Evolutionary conservation across 2,888 invertebrate genomes (phyloP), one percentile per base, ranked within the genome.

Genomic region (Tenthredo scrophulariae): DNA sequence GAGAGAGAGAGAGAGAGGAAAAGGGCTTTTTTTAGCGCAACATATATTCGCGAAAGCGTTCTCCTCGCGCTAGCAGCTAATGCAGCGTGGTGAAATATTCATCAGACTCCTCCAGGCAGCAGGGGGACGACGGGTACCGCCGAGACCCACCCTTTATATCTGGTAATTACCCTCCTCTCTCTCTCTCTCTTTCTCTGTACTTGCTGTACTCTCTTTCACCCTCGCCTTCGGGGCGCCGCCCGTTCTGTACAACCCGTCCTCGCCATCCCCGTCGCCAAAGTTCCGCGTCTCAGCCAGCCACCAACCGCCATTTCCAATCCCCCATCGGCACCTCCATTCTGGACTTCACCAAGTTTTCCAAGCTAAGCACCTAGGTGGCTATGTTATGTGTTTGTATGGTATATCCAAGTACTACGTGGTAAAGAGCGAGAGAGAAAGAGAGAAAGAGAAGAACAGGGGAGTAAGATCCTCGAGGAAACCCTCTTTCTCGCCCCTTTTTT

Each of bases 81-180:
- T 92, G 92, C 91, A 92, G 90, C 90, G 90, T 91, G 89, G 91
- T 92, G 91, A 92, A 92, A 92, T 92, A 92, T 92, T 92, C 92
- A 92, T 92, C 92, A 91, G 92, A 91, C 91, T 90, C 89, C 88
- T 89, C 89, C 65, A 67, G 91, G 89, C 90, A 89, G 91, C 90
- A 89, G 91, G 65, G 80, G 37, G 43, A n/a, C 18, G 77, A 40
- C 22, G 40, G 80, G 86, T 87, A 90, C 88, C 89, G 89, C 89
- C 88, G 91, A 88, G 89, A 88, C 90, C 92, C 91, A 92, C 91
- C 92, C 92, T 92, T 92, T 92, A 92, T 91, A 91, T 92, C 92
- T 91, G 91, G 92, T 92, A 92, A 92, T 92, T 92, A 92, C 92
- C 92, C 91, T 91, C 90, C 83, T 85, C 86, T 75, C 85, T 85